Conservation (phyloP, 2,797 vertebrate species). For the Eutrigla gurnardus region DNA sequence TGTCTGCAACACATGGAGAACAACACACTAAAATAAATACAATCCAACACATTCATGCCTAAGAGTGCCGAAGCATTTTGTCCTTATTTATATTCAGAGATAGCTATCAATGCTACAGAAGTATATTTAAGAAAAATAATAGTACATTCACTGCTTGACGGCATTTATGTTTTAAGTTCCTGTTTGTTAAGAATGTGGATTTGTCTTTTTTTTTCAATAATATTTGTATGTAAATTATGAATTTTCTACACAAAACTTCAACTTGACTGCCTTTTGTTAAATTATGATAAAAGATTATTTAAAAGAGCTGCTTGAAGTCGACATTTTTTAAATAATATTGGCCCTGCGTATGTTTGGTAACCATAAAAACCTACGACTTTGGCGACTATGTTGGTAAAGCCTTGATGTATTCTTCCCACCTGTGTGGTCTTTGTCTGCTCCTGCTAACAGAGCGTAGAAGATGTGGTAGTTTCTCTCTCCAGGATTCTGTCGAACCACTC, state of each 20-base stretch:
- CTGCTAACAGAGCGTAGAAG: conserved; percentile 91
- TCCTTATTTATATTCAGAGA: not conserved
- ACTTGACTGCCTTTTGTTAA: not conserved
- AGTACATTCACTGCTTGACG: not conserved
- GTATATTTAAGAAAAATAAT: not conserved
- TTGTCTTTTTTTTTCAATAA: not conserved
- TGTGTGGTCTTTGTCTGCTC: conserved; percentile 85
- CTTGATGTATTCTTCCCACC: conserved; percentile 71
- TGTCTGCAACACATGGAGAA: conserved; percentile 71
- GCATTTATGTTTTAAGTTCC: not conserved
- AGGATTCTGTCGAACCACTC: conserved; percentile 92
- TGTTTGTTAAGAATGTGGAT: not conserved
- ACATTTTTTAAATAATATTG: not conserved
- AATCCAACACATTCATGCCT: not conserved
- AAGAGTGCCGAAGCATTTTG: not conserved
- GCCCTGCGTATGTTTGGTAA: not conserved
- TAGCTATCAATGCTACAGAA: not conserved
- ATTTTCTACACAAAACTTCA: not conserved
- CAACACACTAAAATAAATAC: not conserved
- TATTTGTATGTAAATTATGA: not conserved
- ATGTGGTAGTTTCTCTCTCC: conserved; percentile 95
- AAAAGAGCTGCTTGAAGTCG: not conserved
- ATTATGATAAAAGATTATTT: not conserved
- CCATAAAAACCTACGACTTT: not conserved
- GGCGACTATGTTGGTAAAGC: not conserved